Conservation (phyloP, 2,113 vertebrate genomes). For the Ornithorhynchus anatinus region DNA sequence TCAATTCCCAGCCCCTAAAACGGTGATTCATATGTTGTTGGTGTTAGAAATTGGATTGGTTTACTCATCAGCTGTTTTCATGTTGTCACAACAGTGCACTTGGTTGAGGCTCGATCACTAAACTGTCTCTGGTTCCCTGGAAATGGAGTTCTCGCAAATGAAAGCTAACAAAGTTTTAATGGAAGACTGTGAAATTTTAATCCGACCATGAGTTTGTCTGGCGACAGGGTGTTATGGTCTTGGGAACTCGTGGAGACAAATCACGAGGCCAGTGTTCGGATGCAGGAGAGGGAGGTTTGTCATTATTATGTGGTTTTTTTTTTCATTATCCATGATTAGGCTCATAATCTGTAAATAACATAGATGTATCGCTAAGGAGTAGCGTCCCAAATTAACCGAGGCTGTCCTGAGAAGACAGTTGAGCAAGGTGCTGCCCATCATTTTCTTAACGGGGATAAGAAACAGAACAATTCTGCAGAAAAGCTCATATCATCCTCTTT, state of each 20-base stretch:
- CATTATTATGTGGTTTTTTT: constrained; percentile 44
- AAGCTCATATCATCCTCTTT: constrained; percentile 80
- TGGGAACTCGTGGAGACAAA: constrained; percentile 58
- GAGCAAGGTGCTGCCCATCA: constrained; percentile 74
- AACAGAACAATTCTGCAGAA: constrained; percentile 82
- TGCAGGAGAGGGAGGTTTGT: constrained; percentile 42
- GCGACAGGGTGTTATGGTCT: constrained; percentile 53
- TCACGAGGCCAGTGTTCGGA: constrained; percentile 40
- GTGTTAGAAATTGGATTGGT: constrained; percentile 48
- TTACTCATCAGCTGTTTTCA: constrained; percentile 56
- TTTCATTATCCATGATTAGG: constrained; percentile 60
- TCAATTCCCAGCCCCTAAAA: neutral
- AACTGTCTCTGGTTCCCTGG: constrained; percentile 43
- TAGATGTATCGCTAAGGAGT: constrained; percentile 56
- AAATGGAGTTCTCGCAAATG: constrained; percentile 57
- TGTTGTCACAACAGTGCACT: constrained; percentile 58
- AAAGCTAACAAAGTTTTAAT: constrained; percentile 71
- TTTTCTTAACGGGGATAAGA: constrained; percentile 79
- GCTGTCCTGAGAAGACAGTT: constrained; percentile 62
- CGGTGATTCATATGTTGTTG: constrained; percentile 58
- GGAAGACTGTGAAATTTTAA: constrained; percentile 53
- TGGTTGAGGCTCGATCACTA: constrained; percentile 67
- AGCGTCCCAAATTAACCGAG: constrained; percentile 42
- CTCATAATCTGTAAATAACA: constrained; percentile 63
- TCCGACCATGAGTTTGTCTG: constrained; percentile 50